Conservation (phyloP, 2,797 vertebrate genomes). For the Centroberyx gerrardi region DNA sequence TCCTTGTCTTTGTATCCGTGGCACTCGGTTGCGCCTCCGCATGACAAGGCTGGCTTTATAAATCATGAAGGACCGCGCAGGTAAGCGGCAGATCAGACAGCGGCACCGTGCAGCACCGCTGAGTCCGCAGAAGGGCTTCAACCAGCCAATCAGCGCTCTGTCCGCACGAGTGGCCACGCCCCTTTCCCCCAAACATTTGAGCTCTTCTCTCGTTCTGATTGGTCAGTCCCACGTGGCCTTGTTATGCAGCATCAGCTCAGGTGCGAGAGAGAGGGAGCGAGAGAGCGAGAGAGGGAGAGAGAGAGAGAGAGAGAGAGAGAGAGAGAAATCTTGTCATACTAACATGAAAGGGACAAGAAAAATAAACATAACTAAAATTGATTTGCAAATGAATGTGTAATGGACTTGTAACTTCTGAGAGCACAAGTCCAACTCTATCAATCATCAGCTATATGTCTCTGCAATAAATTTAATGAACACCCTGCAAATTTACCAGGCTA, state of each 20-base stretch:
- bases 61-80: conserved; percentile 7
- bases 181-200: not conserved
- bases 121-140: conserved; percentile 25
- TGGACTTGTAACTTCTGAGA: no score
- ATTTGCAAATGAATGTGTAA: no score
- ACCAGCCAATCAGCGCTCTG: conserved; percentile 76
- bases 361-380: no score
- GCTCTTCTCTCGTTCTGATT: conserved; percentile 57
- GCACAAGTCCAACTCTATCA: no score
- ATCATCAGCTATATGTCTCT: no score
- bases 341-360: no score
- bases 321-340: not conserved
- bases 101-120: conserved; percentile 29
- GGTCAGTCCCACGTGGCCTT: conserved; percentile 62
- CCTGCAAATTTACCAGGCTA: no score
- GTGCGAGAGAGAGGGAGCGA: conserved; percentile 18
- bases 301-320: conserved; percentile 7
- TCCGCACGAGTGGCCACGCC: conserved; percentile 70
- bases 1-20: conserved; percentile 21
- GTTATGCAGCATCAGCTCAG: conserved; percentile 47
- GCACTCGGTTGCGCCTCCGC: conserved; percentile 2
- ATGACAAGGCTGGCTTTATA: conserved; percentile 12
- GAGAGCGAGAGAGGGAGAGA: not conserved
- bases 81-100: conserved; percentile 16
- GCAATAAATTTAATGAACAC: no score